Evolutionary conservation across 2,888 invertebrate genomes (phyloP).

Genomic region (Muschampia plurimacula): DNA sequence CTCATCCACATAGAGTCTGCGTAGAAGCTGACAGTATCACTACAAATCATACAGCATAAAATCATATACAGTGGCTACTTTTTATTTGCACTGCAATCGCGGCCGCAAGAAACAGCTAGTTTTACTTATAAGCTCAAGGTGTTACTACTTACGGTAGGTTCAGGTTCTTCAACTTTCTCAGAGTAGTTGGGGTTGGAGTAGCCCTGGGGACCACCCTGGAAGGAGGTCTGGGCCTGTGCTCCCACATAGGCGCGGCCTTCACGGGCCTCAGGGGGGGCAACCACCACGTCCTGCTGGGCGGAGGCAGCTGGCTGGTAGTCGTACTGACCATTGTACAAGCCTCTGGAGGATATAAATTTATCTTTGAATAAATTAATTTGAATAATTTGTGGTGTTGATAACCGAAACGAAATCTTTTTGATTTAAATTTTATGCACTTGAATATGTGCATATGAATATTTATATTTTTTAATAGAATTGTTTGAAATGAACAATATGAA

Average conservation of each 20-base stretch:
- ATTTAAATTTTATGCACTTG: too few species aligned
- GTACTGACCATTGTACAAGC: conserved; percentile 49
- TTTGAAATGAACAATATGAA: too few species aligned
- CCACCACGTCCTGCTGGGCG: conserved; percentile 43
- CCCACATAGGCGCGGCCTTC: conserved; percentile 13
- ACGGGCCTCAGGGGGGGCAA: conserved; percentile 49
- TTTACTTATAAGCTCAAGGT: neutral
- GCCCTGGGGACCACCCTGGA: conserved; percentile 28
- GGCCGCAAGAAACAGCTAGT: neutral
- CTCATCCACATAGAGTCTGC: too few species aligned
- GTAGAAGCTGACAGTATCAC: too few species aligned
- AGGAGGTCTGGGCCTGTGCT: conserved; percentile 29
- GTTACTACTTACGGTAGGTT: conserved; percentile 69
- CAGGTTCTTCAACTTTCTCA: conserved; percentile 58
- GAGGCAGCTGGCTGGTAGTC: conserved; percentile 52
- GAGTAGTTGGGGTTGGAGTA: conserved; percentile 35
- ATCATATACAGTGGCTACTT: neutral
- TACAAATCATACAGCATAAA: too few species aligned
- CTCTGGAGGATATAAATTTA: conserved; percentile 43
- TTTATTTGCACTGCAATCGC: neutral
- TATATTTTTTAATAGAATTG: too few species aligned
- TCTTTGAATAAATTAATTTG: neutral
- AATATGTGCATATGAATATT: too few species aligned
- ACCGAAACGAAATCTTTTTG: too few species aligned
- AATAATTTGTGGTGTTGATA: neutral